phyloP scores from a whole-genome alignment of 2,888 invertebrate genomes.

The Ectobius pallidus region DNA sequence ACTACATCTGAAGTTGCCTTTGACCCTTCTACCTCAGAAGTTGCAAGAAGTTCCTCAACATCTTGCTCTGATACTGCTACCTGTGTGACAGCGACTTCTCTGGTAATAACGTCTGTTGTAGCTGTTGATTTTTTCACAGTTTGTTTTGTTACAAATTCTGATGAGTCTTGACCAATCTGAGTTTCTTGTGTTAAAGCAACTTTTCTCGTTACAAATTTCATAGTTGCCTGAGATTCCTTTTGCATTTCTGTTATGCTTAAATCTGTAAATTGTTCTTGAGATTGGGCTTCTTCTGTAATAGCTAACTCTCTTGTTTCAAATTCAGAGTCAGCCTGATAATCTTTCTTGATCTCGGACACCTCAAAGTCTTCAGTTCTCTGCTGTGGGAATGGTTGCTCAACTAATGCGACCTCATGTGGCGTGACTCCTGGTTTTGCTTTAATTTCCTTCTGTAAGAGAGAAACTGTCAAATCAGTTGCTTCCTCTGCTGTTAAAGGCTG shows the following conservation, averaged over 20 bases:
- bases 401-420: constrained; percentile 3
- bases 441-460: not conserved
- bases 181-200: constrained; percentile 38
- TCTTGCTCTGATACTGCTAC: constrained; percentile 7
- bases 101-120: constrained; percentile 15
- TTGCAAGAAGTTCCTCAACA: not conserved
- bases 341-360: constrained; percentile 2
- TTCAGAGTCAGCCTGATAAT: not conserved
- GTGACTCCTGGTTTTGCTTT: not conserved
- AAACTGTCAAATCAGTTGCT: not conserved
- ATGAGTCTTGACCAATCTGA: constrained; percentile 7
- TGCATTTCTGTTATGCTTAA: not conserved
- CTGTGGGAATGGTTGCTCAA: not conserved
- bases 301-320: constrained; percentile 9
- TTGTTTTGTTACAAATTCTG: not conserved
- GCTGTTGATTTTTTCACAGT: not conserved
- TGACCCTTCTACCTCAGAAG: not conserved
- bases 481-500: not conserved
- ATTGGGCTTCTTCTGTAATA: constrained; percentile 21
- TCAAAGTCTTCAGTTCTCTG: not conserved
- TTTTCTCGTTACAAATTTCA: constrained; percentile 32
- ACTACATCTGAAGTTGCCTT: not conserved
- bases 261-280: not conserved
- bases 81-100: constrained; percentile 18
- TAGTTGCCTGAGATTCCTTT: constrained; percentile 31